Evolutionary conservation across 2,797 vertebrate genomes (phyloP).

Genomic region (Atherinosoma microstoma): DNA sequence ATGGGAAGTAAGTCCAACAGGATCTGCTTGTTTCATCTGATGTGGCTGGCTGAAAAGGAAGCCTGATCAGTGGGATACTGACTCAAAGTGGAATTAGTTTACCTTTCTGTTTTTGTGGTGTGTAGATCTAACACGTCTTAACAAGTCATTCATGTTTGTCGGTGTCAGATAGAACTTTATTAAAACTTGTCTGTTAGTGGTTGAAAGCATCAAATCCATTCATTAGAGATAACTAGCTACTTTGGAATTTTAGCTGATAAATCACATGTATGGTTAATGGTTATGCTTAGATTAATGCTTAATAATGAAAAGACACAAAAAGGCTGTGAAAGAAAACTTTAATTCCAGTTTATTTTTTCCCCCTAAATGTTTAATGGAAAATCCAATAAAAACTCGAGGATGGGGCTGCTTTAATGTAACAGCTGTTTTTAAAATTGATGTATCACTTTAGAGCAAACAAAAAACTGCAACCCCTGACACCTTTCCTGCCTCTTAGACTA

Average conservation of each 20-base stretch:
- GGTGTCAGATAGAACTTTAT: constrained; percentile 2
- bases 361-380: background rate
- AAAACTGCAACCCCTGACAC: background rate
- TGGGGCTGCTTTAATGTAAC: background rate
- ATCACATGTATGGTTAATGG: background rate
- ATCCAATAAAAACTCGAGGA: too few relatives aligned
- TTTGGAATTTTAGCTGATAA: background rate
- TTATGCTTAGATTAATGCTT: background rate
- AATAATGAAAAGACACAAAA: background rate
- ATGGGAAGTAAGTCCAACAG: constrained; percentile 81
- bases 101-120: constrained; percentile 27
- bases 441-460: background rate
- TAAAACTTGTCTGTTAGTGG: background rate
- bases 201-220: background rate
- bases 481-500: constrained; percentile 2
- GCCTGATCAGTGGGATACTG: constrained; percentile 33
- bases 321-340: background rate
- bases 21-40: constrained; percentile 41
- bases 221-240: background rate
- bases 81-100: constrained; percentile 10
- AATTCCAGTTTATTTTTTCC: background rate
- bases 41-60: constrained; percentile 31
- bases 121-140: constrained; percentile 4
- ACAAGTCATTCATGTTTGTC: background rate
- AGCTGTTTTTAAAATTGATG: background rate